Evolutionary conservation across 2,888 invertebrate species (phyloP), one percentile per base, ranked within the genome.

Genomic region (Prenolepis imparis): DNA sequence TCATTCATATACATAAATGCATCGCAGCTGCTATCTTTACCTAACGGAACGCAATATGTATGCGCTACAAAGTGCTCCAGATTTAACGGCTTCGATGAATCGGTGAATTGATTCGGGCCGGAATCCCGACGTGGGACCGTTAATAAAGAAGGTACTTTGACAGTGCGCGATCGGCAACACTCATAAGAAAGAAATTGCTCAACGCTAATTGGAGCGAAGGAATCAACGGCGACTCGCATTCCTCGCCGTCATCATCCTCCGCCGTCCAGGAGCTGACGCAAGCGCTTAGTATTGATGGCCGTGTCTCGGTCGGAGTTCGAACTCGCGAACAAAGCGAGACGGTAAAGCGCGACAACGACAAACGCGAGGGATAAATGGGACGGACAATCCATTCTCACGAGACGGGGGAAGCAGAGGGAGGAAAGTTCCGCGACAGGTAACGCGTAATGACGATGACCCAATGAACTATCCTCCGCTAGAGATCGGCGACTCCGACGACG

Each of bases 401-500:
- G 81, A 28, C 15, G 44, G 52, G 44, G 32, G 36, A 57, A 44
- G 15, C 21, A 18, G 36, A 36, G 36, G 36, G 36, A 36, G 64
- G 44, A n/a, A 68, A 55, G 57, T 36, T 80, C 41, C 44, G 59
- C 78, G 78, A 70, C 73, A 81, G 63, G 83, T 64, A 48, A 72
- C 72, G 64, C 74, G 75, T 86, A 88, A 89, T 83, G 75, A 82
- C 84, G 81, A 36, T 87, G 88, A 88, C 89, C 89, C 81, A 87
- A 87, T 89, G 85, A 88, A 86, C 89, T 88, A 89, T 87, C 78
- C 57, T n/a, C 52, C 64, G 75, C 72, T 52, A 57, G 64, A 41
- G 72, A 82, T 67, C 55, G 48, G n/a, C 66, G 70, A 80, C 24
- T 24, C 1, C 55, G 52, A 28, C 57, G 55, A 74, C 66, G 55